These are phyloP conservation scores for Heterochromis multidens DNA, from an alignment of 2,113 vertebrate species.

Conservation along the genomic window DNA sequence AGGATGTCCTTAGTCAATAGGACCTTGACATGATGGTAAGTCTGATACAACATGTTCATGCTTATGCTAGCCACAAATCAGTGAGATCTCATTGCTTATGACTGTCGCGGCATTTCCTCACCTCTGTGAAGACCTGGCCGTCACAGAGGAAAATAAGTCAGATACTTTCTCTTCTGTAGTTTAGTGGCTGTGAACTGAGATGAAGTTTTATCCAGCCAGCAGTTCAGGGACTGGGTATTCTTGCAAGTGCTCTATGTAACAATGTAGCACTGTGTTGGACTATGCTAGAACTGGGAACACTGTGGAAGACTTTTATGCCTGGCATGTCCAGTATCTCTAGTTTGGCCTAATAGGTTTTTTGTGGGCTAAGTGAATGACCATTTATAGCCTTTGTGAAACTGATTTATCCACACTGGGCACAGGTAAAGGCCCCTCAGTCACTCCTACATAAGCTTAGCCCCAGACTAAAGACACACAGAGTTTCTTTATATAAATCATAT, in stretches of 20 bases:
- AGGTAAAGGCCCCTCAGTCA: neutral
- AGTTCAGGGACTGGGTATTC: neutral
- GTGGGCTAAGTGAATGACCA: no score
- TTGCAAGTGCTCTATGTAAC: no score
- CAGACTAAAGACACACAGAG: no score
- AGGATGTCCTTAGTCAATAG: constrained; percentile 25
- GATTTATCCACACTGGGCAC: neutral
- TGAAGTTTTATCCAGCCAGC: neutral
- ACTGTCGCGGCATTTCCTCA: constrained; percentile 59
- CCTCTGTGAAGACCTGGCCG: neutral
- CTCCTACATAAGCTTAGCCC: neutral
- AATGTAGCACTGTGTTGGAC: no score
- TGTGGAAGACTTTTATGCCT: no score
- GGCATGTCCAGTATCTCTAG: no score
- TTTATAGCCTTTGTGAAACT: neutral
- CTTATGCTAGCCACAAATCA: constrained; percentile 45
- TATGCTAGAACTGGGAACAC: neutral
- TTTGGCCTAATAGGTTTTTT: no score
- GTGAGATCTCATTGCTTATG: constrained; percentile 48
- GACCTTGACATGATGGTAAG: constrained; percentile 29
- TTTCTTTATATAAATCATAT: no score
- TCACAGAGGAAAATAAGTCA: constrained; percentile 9
- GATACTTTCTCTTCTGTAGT: neutral
- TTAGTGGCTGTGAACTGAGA: neutral
- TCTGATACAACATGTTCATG: constrained; percentile 8